phyloP scores from a whole-genome alignment of 2,888 invertebrate species.

The Endomychus coccineus region DNA sequence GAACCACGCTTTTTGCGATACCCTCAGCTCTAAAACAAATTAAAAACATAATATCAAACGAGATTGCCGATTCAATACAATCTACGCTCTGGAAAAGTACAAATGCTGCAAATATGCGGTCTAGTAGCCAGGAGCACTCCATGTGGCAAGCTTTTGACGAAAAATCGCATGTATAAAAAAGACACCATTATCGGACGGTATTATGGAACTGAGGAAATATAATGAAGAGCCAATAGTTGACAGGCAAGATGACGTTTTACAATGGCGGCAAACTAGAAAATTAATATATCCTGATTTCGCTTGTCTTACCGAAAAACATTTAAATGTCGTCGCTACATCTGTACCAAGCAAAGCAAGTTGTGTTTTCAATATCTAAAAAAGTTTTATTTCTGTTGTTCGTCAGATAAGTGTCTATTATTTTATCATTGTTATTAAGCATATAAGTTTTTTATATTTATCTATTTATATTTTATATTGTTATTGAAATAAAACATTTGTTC shows the following conservation, averaged over 20 bases:
- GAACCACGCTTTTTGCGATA: no score
- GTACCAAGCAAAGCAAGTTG: no score
- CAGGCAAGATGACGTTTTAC: conserved; percentile 1
- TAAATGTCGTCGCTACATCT: no score
- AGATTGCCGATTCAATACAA: neutral
- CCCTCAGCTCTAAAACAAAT: no score
- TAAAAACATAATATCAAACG: conserved; percentile 5
- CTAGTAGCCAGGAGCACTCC: neutral
- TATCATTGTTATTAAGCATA: no score
- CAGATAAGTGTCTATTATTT: no score
- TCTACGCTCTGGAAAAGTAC: neutral
- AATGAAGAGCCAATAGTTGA: conserved; percentile 3
- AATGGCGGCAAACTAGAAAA: conserved; percentile 1
- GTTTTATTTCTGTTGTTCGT: no score
- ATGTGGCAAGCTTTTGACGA: conserved; percentile 4
- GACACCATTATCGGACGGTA: neutral
- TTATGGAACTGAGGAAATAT: conserved; percentile 5
- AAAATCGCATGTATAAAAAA: neutral
- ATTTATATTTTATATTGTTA: no score
- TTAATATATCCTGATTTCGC: conserved; percentile 1
- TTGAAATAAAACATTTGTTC: no score
- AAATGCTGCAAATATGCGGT: conserved; percentile 1
- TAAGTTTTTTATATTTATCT: no score
- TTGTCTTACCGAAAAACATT: conserved; percentile 1
- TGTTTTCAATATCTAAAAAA: no score